Evolutionary conservation across 2,797 vertebrate species (phyloP), one percentile per base, ranked within the genome.

Genomic region (Emys orbicularis): DNA sequence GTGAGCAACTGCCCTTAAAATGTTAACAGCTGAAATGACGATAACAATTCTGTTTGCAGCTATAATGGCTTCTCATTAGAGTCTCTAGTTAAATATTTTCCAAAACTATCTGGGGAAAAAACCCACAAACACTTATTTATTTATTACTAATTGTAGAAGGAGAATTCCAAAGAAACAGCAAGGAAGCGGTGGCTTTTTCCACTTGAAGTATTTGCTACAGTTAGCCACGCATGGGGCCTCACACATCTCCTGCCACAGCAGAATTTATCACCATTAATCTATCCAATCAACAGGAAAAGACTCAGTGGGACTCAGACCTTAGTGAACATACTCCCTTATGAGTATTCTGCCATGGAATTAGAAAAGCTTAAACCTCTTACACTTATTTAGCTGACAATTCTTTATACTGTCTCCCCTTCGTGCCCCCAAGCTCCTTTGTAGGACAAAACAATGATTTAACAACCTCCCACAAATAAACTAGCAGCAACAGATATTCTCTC

Each of bases 51-150:
- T 92, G 74, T 96, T 94, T 97, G 96, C 95, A 97, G 94, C 92
- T 94, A 88, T 95, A 95, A 97, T 94, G 91, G 97, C 95, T 97
- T 95, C 96, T 97, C 96, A 98, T 98, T 97, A 98, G 92, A 96
- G 93, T 56, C 4, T 92, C 97, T 98, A 98, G 98, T 98, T 97
- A 98, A 98, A 96, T 97, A 97, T 97, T 97, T 98, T 96, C 90
- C 96, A 93, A 96, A 98, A 97, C 94, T 91, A 97, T 96, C 92
- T 93, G 88, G 87, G 76, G 91, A 95, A 95, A 19, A 15, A 16
- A 15, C 74, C 74, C 74, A 10, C 12, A 83, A 94, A 97, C 81
- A 96, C 97, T 93, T 95, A 93, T 91, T 89, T 89, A 76, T 92
- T 68, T 83, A 86, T 76, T 95, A 53, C 96, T 87, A 44, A 90